Conservation (phyloP, 2,888 invertebrate genomes). For the Homarus gammarus region DNA sequence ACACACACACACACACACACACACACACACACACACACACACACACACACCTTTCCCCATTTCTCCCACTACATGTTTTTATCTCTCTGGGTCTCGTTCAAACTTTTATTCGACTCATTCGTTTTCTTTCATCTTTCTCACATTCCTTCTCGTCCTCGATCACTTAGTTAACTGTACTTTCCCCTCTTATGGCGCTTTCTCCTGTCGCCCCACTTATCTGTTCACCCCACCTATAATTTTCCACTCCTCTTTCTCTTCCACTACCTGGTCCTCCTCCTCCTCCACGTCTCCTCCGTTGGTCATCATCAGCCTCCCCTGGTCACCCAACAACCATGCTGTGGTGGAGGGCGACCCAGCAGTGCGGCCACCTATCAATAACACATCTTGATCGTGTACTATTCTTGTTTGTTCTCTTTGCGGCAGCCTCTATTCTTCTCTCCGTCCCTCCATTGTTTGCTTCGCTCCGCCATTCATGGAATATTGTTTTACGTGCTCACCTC, state of each 20-base stretch:
- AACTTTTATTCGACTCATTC: too few relatives aligned
- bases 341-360: too few relatives aligned
- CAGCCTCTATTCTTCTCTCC: slow-evolving; percentile 14
- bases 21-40: too few relatives aligned
- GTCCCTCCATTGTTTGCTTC: not conserved
- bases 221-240: not conserved
- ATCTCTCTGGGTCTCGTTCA: too few relatives aligned
- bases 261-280: slow-evolving; percentile 23
- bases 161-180: not conserved
- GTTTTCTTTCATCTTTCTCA: slow-evolving; percentile 8
- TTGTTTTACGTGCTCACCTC: not conserved
- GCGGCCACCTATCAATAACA: too few relatives aligned
- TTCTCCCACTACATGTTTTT: too few relatives aligned
- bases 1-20: too few relatives aligned
- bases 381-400: too few relatives aligned
- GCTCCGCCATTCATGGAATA: not conserved
- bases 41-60: slow-evolving; percentile 31
- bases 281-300: not conserved
- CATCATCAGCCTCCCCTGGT: too few relatives aligned
- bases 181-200: not conserved
- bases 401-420: slow-evolving; percentile 2
- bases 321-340: too few relatives aligned
- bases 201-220: not conserved
- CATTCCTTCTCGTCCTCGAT: not conserved
- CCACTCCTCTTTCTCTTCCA: slow-evolving; percentile 1